Evolutionary conservation across 1,140 invertebrate genomes (phyloP).

Genomic region (Pseudachorutes palmiensis): DNA sequence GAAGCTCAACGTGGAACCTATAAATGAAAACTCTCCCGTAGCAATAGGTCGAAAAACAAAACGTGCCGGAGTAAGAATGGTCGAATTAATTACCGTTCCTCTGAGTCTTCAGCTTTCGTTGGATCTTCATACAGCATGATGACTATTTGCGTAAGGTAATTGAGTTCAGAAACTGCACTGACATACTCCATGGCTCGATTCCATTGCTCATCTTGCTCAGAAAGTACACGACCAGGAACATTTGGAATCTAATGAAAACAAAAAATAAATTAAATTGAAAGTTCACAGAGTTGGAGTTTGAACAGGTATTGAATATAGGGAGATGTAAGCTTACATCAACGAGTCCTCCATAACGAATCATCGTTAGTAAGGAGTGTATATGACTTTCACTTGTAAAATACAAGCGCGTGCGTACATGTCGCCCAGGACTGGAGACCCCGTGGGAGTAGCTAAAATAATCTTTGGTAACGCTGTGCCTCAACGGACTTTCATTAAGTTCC

Average conservation of each 20-base stretch:
- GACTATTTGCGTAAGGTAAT: slow-evolving; percentile 99
- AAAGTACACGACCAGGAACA: not conserved
- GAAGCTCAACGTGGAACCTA: slow-evolving; percentile 89
- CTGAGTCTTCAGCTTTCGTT: slow-evolving; percentile 81
- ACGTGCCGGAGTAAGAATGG: not conserved
- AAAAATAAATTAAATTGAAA: slow-evolving; percentile 15
- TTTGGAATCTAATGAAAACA: slow-evolving; percentile 3
- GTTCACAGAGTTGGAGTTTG: not conserved
- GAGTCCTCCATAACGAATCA: slow-evolving; percentile 86
- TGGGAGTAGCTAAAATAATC: slow-evolving; percentile 78
- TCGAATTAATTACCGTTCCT: slow-evolving; percentile 58
- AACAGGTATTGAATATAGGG: slow-evolving; percentile 6
- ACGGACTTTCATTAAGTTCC: too few species aligned
- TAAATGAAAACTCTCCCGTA: not conserved
- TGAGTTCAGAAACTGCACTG: slow-evolving; percentile 92
- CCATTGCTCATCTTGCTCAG: slow-evolving; percentile 88
- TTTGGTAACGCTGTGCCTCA: too few species aligned
- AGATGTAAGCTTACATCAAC: slow-evolving; percentile 61
- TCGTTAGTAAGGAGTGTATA: slow-evolving; percentile 93
- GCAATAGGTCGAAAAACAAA: not conserved
- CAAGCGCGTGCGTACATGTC: slow-evolving; percentile 91
- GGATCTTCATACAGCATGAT: slow-evolving; percentile 99
- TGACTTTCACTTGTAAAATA: slow-evolving; percentile 99
- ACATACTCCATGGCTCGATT: slow-evolving; percentile 96
- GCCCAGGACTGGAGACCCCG: slow-evolving; percentile 92